phyloP scores from a whole-genome alignment of 2,888 invertebrate species.

The Temnothorax ravouxi region DNA sequence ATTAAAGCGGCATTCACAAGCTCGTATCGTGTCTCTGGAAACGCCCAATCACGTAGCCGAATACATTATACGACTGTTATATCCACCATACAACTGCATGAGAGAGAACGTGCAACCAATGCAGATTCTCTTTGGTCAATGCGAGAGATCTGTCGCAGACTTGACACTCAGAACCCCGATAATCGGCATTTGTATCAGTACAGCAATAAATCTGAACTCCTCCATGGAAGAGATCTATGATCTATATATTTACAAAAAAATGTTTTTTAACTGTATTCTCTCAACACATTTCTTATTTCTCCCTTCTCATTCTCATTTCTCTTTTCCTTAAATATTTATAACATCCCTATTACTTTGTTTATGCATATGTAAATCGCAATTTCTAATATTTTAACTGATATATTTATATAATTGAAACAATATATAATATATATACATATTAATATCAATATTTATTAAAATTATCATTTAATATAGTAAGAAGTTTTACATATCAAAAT shows the following conservation, averaged over 20 bases:
- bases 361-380: background rate
- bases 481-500: background rate
- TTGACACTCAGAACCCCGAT: background rate
- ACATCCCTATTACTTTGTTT: background rate
- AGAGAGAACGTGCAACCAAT: slow-evolving; percentile 70
- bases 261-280: background rate
- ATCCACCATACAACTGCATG: slow-evolving; percentile 57
- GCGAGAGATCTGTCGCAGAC: slow-evolving; percentile 51
- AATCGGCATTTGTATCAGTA: background rate
- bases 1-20: slow-evolving; percentile 80
- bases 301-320: background rate
- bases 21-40: slow-evolving; percentile 67
- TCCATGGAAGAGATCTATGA: background rate
- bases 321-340: background rate
- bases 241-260: background rate
- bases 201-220: background rate
- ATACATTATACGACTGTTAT: slow-evolving; percentile 76
- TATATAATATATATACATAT: background rate
- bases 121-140: slow-evolving; percentile 50
- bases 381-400: too few species aligned
- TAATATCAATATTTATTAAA: background rate
- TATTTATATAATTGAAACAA: background rate
- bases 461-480: background rate
- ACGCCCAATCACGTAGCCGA: slow-evolving; percentile 71
- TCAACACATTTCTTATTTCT: background rate